Evolutionary conservation across 2,888 invertebrate genomes (phyloP).

Genomic region (Geotrupes spiniger): DNA sequence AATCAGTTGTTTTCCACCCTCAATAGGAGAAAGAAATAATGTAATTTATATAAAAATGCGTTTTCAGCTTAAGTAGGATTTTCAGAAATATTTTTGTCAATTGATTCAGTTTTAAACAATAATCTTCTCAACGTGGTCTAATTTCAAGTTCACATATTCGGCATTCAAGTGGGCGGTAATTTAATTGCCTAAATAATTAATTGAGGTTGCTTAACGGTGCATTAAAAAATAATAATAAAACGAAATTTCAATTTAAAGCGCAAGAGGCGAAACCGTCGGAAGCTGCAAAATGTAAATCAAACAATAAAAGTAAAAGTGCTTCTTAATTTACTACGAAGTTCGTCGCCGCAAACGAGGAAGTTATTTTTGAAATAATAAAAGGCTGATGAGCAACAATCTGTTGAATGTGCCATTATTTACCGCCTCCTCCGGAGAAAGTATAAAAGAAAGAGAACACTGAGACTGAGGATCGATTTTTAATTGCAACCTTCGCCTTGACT

Average conservation of each 20-base stretch:
- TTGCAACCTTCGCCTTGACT: slow-evolving; percentile 55
- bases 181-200: too few relatives aligned
- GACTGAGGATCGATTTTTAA: slow-evolving; percentile 51
- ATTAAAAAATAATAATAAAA: neutral
- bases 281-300: too few relatives aligned
- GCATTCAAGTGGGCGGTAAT: too few relatives aligned
- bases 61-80: too few relatives aligned
- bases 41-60: too few relatives aligned
- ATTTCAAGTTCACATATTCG: too few relatives aligned
- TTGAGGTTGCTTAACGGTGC: neutral
- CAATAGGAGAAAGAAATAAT: too few relatives aligned
- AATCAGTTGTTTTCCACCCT: too few relatives aligned
- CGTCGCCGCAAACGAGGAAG: slow-evolving; percentile 8
- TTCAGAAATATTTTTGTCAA: too few relatives aligned
- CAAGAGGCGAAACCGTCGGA: neutral
- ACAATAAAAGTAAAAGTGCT: slow-evolving; percentile 10
- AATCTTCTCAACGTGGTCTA: too few relatives aligned
- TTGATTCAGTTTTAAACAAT: too few relatives aligned
- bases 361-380: slow-evolving; percentile 49
- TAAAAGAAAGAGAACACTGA: slow-evolving; percentile 19
- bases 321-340: slow-evolving; percentile 5
- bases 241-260: neutral
- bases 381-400: slow-evolving; percentile 51
- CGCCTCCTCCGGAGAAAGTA: slow-evolving; percentile 31
- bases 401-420: slow-evolving; percentile 51